phyloP scores from a whole-genome alignment of 2,888 invertebrate genomes.

The Osedax fenrisi region DNA sequence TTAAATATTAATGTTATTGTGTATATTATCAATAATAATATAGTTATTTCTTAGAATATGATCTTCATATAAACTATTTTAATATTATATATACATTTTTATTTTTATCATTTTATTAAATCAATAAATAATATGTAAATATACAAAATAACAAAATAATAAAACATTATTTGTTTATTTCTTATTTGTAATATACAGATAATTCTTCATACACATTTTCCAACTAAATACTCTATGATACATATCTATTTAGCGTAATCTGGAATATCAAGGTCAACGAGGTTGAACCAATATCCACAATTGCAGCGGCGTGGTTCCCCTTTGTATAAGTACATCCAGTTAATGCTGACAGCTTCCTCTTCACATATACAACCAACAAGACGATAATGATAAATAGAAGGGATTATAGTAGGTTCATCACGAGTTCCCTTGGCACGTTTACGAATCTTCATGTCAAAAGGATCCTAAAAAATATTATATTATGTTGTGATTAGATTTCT shows the following conservation, averaged over 20 bases:
- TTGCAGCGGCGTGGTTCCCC: conserved; percentile 80
- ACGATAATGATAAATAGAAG: conserved; percentile 76
- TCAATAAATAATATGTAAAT: background rate
- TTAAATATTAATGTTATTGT: too few relatives aligned
- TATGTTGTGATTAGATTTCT: too few relatives aligned
- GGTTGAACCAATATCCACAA: conserved; percentile 91
- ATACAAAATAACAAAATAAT: background rate
- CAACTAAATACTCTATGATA: background rate
- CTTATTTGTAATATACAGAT: background rate
- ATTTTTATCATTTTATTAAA: background rate
- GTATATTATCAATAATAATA: too few relatives aligned
- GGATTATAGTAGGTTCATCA: conserved; percentile 73
- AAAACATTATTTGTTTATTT: background rate
- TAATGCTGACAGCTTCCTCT: conserved; percentile 75
- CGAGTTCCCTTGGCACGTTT: conserved; percentile 71
- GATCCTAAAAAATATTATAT: conserved; percentile 43
- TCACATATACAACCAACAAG: conserved; percentile 87
- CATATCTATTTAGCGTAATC: conserved; percentile 12
- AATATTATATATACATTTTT: background rate
- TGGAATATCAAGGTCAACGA: conserved; percentile 55
- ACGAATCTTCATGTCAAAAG: conserved; percentile 62
- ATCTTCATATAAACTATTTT: background rate
- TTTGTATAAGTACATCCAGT: conserved; percentile 88
- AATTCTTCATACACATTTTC: background rate
- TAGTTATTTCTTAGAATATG: too few relatives aligned